Percentiles rank a stretch among this genome's conserved stretches.
Evolutionary conservation across 2,888 invertebrate genomes (phyloP).

Genomic region (Itoplectis maculator): DNA sequence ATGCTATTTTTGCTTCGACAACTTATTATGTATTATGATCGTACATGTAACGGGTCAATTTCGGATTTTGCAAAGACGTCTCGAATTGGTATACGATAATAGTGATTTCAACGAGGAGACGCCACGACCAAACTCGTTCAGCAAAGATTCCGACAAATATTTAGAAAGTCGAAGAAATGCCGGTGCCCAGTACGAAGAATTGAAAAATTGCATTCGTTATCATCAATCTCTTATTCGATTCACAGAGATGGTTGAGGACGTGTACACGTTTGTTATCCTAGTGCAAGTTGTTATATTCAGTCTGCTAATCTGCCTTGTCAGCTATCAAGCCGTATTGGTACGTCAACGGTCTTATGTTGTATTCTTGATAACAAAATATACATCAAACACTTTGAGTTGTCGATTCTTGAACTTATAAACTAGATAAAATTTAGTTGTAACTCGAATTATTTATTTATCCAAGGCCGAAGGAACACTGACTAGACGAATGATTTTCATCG

Average conservation of each 20-base stretch:
- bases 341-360: slow-evolving; percentile 48
- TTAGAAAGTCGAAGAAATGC: neutral
- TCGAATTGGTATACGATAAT: slow-evolving; percentile 56
- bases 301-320: slow-evolving; percentile 70
- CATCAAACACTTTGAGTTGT: neutral
- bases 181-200: neutral
- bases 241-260: slow-evolving; percentile 60
- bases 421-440: neutral
- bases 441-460: slow-evolving; percentile 22
- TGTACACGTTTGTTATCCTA: slow-evolving; percentile 69
- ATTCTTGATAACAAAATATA: too few species aligned
- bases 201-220: slow-evolving; percentile 64
- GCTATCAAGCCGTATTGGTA: slow-evolving; percentile 73
- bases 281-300: slow-evolving; percentile 70
- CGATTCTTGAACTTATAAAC: neutral
- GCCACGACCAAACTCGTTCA: neutral
- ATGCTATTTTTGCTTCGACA: slow-evolving; percentile 74
- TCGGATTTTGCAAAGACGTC: slow-evolving; percentile 70
- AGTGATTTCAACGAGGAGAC: neutral
- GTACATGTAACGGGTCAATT: slow-evolving; percentile 73
- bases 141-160: neutral
- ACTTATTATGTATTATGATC: slow-evolving; percentile 69
- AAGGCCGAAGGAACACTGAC: slow-evolving; percentile 59
- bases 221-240: slow-evolving; percentile 70
- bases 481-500: slow-evolving; percentile 63